Conservation (phyloP, 2,888 invertebrate genomes). For the Megamerina dolium region DNA sequence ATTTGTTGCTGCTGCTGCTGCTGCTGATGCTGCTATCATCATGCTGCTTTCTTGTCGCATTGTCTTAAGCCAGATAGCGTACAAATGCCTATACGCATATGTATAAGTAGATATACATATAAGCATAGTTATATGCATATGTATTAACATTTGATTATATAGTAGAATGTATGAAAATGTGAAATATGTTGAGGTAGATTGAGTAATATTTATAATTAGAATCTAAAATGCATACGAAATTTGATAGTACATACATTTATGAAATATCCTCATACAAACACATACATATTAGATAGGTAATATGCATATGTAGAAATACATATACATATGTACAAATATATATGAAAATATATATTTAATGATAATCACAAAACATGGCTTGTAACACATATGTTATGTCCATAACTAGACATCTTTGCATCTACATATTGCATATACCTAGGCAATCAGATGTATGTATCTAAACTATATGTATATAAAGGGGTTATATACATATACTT, state of each 20-base stretch:
- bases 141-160: too few species aligned
- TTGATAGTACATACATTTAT: background rate
- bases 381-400: too few species aligned
- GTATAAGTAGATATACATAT: too few species aligned
- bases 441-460: background rate
- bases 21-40: too few species aligned
- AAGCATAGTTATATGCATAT: too few species aligned
- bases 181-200: conserved; percentile 11
- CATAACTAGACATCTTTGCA: too few species aligned
- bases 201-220: conserved; percentile 38
- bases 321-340: background rate
- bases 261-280: background rate
- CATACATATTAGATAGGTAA: background rate
- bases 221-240: conserved; percentile 8
- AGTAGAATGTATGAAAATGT: background rate
- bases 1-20: too few species aligned
- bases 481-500: background rate
- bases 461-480: background rate
- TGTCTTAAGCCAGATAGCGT: too few species aligned
- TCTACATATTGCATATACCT: background rate
- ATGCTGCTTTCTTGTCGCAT: too few species aligned
- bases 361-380: too few species aligned
- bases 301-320: background rate
- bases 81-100: too few species aligned
- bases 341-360: background rate